Evolutionary conservation across 2,113 vertebrate genomes (phyloP).

Genomic region (Dendropsophus ebraccatus): DNA sequence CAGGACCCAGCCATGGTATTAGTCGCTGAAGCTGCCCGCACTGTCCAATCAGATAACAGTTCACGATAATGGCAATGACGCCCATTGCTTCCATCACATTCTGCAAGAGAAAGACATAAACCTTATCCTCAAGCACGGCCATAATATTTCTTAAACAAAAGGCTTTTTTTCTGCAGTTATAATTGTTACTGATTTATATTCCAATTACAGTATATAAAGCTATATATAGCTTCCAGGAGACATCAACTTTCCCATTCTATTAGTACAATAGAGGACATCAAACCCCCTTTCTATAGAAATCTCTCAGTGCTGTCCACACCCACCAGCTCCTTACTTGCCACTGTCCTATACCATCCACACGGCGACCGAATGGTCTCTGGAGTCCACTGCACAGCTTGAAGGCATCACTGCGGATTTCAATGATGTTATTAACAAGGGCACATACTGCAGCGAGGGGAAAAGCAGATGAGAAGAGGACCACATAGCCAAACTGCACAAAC

Average conservation of each 20-base stretch:
- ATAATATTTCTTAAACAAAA: background rate
- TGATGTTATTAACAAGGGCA: slow-evolving; percentile 94
- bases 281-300: slow-evolving; percentile 6
- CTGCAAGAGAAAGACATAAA: slow-evolving; percentile 68
- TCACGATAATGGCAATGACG: slow-evolving; percentile 91
- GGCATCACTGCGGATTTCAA: slow-evolving; percentile 95
- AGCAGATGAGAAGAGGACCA: slow-evolving; percentile 95
- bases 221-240: too few relatives aligned
- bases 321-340: slow-evolving; percentile 85
- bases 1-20: slow-evolving; percentile 93
- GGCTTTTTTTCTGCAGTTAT: background rate
- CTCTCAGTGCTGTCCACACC: slow-evolving; percentile 36
- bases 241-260: too few relatives aligned
- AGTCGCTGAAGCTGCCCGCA: slow-evolving; percentile 95
- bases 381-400: slow-evolving; percentile 95
- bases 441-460: slow-evolving; percentile 94
- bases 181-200: too few relatives aligned
- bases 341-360: slow-evolving; percentile 91
- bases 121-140: background rate
- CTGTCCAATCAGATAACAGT: slow-evolving; percentile 97
- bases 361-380: slow-evolving; percentile 90
- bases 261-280: background rate
- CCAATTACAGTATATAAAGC: too few relatives aligned
- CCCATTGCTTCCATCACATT: slow-evolving; percentile 97
- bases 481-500: slow-evolving; percentile 98